These are phyloP conservation scores for Diarsia mendica DNA, from an alignment of 2,888 invertebrate species.

Conservation along the genomic window DNA sequence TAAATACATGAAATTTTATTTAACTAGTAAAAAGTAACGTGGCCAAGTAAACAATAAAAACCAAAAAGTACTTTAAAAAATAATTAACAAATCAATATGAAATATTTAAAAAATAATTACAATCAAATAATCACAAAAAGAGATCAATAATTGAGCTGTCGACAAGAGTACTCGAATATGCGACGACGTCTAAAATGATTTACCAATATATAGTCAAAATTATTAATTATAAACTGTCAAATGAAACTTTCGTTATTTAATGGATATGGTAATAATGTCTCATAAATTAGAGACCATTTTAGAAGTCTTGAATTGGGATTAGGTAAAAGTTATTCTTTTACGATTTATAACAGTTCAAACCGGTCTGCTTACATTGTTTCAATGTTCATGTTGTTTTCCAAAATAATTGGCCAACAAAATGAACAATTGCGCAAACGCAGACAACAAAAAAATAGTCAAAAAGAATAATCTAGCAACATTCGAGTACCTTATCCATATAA, in stretches of 20 bases:
- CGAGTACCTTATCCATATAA: slow-evolving; percentile 31
- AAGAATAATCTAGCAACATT: slow-evolving; percentile 22
- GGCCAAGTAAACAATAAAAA: background rate
- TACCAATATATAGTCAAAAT: background rate
- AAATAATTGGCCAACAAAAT: background rate
- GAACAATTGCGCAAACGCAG: background rate
- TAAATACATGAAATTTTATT: slow-evolving; percentile 24
- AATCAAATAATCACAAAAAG: slow-evolving; percentile 36
- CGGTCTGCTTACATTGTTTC: background rate
- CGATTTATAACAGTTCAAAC: background rate
- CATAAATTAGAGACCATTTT: no score
- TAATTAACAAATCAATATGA: slow-evolving; percentile 5
- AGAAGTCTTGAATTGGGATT: background rate
- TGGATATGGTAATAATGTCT: background rate
- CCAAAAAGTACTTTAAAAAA: background rate
- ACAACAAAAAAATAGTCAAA: no score
- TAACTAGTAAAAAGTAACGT: slow-evolving; percentile 2
- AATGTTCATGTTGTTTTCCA: background rate
- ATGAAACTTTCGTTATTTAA: background rate
- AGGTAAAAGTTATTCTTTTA: background rate
- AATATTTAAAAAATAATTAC: slow-evolving; percentile 1
- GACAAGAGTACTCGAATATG: slow-evolving; percentile 40
- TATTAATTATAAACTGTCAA: background rate
- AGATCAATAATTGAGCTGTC: slow-evolving; percentile 40
- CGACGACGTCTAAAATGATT: background rate